Evolutionary conservation across 2,113 vertebrate species (phyloP), one percentile per base, ranked within the genome.

Genomic region (Colaptes auratus): DNA sequence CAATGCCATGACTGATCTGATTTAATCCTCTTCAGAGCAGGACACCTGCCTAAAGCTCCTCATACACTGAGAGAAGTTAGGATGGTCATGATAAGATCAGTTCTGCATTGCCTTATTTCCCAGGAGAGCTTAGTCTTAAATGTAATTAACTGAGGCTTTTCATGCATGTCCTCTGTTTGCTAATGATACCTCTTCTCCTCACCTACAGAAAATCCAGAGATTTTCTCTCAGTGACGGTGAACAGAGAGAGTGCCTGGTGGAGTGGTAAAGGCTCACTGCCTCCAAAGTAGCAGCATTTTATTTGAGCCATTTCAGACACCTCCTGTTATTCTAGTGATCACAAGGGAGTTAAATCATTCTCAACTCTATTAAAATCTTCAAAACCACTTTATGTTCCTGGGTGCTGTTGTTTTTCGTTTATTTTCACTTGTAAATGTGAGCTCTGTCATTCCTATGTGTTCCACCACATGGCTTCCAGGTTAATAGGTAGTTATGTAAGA

Each of bases 251-350:
- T 17, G 58, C 36, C 42, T 67, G 23, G 31, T 83, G 9, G 25
- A 77, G 50, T 3, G 4, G 59, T 61, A 58, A 83, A 81, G 20
- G n/a, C 20, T 93, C 48, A 44, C 30, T 81, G 53, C 63, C 63
- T 83, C n/a, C 78, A 73, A 63, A 86, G 81, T 20, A 77, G 30
- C 44, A 93, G 46, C 36, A 60, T 70, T 93, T 61, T 63, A 60
- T 84, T 64, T 53, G 63, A 95, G 83, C 39, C 39, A 36, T 92
- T 96, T 75, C 86, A 92, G 36, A 31, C 24, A 67, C 39, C 56
- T 69, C 60, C 69, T 88, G 48, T 83, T 75, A 70, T 50, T 79
- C 66, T 53, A 48, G 58, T 69, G 27, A 64, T 79, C 77, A 82
- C 64, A 79, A 67, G 33, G 35, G 35, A 85, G 56, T 10, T 64